Base-by-base conservation (phyloP, 2,888 invertebrate species). In the Morpho deidamia region DNA sequence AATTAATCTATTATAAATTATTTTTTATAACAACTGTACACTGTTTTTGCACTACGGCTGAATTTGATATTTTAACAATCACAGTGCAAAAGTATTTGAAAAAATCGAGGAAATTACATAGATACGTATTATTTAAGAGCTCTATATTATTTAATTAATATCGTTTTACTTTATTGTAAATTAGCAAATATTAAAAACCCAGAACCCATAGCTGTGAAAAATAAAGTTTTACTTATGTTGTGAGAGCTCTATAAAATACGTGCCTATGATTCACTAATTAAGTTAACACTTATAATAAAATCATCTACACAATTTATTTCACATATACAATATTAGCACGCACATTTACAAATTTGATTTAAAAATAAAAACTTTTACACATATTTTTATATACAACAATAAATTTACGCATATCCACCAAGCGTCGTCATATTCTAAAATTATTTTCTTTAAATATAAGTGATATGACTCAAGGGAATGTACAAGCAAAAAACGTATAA, bases 391-490 rank as follows among this genome's bases (percentile, higher is more conserved):
- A 45, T 69, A 71, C 69, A 69, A 56, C 63, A 51, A 61, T 65
- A 55, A 62, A 61, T 67, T 63, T 58, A 68, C 64, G 63, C 65
- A 61, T 62, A 62, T 54, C 59, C 71, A 77, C 80, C 81, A 77
- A 76, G 77, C 70, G 72, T 80, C 83, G 73, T 78, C 81, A 85
- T 58, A 55, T 32, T 55, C 58, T 58, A 55, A 58, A 50, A 54
- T 50, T 53, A 53, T 42, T 65, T 69, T 71, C 70, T 72, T 71
- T 73, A 71, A 76, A 81, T 65, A 61, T 67, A 71, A 74, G 73
- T 88, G 89, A 88, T 88, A 88, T 88, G 88, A 85, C 81, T 86
- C 71, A 48, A 72, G 77, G 73, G 74, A 67, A 66, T 80, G 78
- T 81, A 69, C 65, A 74, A 77, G 74, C 58, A 45, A 55, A 72